Evolutionary conservation across 2,888 invertebrate genomes (phyloP).

Genomic region (Phyllotreta striolata): DNA sequence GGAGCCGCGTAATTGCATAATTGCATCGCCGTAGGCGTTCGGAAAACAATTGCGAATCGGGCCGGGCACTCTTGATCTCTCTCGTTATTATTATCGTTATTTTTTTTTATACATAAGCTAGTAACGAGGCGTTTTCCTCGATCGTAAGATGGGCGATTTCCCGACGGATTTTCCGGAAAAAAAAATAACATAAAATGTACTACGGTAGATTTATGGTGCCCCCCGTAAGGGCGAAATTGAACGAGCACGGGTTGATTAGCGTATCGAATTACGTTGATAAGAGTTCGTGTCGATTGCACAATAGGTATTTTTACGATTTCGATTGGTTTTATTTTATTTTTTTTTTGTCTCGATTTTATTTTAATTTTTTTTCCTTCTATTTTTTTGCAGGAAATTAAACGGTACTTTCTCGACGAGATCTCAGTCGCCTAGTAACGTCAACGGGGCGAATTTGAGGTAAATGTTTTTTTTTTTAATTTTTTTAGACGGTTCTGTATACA

Average conservation of each 20-base stretch:
- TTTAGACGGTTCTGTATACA: too few species aligned
- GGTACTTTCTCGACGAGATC: slow-evolving; percentile 51
- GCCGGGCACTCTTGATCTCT: neutral
- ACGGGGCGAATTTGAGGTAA: slow-evolving; percentile 44
- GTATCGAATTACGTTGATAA: slow-evolving; percentile 57
- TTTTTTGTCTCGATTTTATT: neutral
- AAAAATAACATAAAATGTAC: slow-evolving; percentile 52
- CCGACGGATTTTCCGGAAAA: neutral
- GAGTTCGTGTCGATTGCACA: slow-evolving; percentile 54
- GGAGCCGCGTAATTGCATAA: neutral
- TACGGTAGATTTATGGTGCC: slow-evolving; percentile 60
- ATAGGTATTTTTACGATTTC: neutral
- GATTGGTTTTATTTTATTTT: neutral
- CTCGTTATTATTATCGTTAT: neutral
- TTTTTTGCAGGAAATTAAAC: slow-evolving; percentile 56
- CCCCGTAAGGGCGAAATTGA: slow-evolving; percentile 54
- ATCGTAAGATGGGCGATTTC: neutral
- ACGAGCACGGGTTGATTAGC: slow-evolving; percentile 54
- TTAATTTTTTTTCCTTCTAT: slow-evolving; percentile 12
- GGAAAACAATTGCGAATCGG: too few species aligned
- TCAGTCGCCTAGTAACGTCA: slow-evolving; percentile 52
- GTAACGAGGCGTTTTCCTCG: neutral
- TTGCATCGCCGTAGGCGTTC: neutral
- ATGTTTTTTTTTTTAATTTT: neutral
- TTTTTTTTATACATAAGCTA: neutral